Base-by-base conservation (phyloP, 2,113 vertebrate species). In the Cynopterus brachyotis region DNA sequence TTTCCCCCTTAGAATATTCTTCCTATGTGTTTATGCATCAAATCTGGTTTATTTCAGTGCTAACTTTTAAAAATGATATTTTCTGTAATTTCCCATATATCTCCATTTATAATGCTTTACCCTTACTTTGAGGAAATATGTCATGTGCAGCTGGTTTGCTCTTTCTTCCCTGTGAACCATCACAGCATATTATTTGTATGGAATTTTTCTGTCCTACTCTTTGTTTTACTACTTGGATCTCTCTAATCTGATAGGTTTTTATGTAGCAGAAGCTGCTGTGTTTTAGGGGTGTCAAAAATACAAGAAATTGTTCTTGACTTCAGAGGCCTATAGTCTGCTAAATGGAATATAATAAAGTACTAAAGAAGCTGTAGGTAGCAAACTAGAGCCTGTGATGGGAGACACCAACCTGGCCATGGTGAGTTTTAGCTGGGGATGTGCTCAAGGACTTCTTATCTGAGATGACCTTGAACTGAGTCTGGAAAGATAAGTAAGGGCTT, bases 131-230 rank as follows among this genome's bases (percentile, higher is more conserved):
- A 55, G 45, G 45, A 83, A 50, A 20, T 42, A 50, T 9, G 2
- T 66, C 64, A 50, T 19, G 9, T 30, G 1, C 2, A 8, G 1
- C 26, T 66, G 53, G 7, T 75, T 73, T 47, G 3, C 12, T 69
- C 0, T 42, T 6, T 89, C 45, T 79, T 75, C 37, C 40, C 28
- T 59, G 6, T 35, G 66, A 66, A 42, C 45, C 4, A 24, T 22
- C 2, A 0, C 4, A 60, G 11, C 22, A 79, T 79, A 91, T 81
- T 78, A 40, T 93, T 73, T 76, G 4, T 42, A 13, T 87, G 47
- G n/a, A 55, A 66, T n/a, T 85, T 89, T 64, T 81, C 42, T 85
- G 53, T 75, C 42, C 9, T 76, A 5, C 42, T 80, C 73, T 75
- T 42, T 17, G 16, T 88, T 82, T 83, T 40, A 57, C 40, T 88